Percentiles rank a stretch among this genome's conserved stretches.
Evolutionary conservation across 2,113 vertebrate species (phyloP).

Genomic region (Cervus canadensis): DNA sequence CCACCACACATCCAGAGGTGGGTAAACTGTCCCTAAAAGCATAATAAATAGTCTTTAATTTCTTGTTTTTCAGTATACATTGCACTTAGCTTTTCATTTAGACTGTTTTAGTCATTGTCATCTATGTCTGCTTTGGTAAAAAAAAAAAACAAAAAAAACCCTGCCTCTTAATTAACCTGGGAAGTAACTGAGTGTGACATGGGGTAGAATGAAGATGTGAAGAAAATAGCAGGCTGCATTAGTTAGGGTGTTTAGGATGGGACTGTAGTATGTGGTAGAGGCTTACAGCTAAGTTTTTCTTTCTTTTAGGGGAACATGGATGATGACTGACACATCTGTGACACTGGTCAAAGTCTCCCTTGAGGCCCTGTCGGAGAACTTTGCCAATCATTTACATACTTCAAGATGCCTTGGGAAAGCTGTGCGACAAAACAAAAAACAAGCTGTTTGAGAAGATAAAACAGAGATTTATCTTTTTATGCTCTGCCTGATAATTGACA

Average conservation of each 20-base stretch:
- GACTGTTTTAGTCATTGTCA: background rate
- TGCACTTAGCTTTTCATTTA: conserved; percentile 25
- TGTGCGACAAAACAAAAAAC: background rate
- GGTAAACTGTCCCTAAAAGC: conserved; percentile 14
- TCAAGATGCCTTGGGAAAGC: background rate
- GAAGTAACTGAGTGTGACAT: background rate
- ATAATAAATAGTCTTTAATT: background rate
- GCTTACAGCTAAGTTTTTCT: background rate
- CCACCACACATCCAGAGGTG: background rate
- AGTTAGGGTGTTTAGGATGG: background rate
- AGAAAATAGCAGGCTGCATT: background rate
- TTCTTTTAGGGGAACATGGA: conserved; percentile 10
- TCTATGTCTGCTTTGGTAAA: background rate
- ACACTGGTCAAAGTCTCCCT: background rate
- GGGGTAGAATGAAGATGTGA: background rate
- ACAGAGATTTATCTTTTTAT: background rate
- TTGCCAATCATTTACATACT: background rate
- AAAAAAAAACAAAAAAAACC: background rate
- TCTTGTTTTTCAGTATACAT: background rate
- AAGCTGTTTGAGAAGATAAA: conserved; percentile 8
- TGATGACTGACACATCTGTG: background rate
- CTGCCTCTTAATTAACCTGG: background rate
- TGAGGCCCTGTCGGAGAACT: background rate
- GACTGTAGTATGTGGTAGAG: background rate
- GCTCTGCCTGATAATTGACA: background rate